Conservation (phyloP, 2,888 invertebrate species). For the Pterostichus madidus region DNA sequence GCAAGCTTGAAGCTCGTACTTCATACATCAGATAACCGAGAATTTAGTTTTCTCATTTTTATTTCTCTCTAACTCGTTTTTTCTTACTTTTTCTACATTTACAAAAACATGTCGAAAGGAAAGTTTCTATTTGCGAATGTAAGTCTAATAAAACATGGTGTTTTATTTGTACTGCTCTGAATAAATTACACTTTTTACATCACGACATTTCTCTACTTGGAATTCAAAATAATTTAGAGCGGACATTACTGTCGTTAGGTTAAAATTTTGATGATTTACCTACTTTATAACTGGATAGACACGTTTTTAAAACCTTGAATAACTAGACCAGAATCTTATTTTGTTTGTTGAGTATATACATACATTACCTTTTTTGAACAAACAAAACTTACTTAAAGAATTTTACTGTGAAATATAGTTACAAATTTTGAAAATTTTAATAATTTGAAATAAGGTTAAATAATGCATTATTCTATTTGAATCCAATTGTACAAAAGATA, state of each 20-base stretch:
- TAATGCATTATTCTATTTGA: too few relatives aligned
- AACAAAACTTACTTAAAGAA: too few relatives aligned
- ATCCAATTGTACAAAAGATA: too few relatives aligned
- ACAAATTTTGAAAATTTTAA: too few relatives aligned
- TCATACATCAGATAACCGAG: conserved; percentile 19
- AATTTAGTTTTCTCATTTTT: conserved; percentile 6
- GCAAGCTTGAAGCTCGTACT: not conserved
- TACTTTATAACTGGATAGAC: conserved; percentile 32
- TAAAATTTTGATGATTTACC: conserved; percentile 26
- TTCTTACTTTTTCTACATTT: conserved; percentile 23
- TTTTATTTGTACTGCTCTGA: conserved; percentile 29
- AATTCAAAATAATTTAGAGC: conserved; percentile 15
- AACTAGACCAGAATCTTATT: conserved; percentile 22
- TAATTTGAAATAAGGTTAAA: too few relatives aligned
- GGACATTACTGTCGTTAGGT: conserved; percentile 4
- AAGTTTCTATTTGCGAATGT: conserved; percentile 32
- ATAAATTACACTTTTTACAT: conserved; percentile 33
- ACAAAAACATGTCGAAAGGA: conserved; percentile 52
- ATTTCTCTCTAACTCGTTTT: not conserved
- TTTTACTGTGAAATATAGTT: too few relatives aligned
- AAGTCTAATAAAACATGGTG: conserved; percentile 9
- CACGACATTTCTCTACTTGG: not conserved
- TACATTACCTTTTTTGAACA: not conserved
- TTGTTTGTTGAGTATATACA: not conserved
- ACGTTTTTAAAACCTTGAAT: conserved; percentile 21